These are phyloP conservation scores for Panopea generosa DNA, from an alignment of 2,888 invertebrate species.

Conservation along the genomic window DNA sequence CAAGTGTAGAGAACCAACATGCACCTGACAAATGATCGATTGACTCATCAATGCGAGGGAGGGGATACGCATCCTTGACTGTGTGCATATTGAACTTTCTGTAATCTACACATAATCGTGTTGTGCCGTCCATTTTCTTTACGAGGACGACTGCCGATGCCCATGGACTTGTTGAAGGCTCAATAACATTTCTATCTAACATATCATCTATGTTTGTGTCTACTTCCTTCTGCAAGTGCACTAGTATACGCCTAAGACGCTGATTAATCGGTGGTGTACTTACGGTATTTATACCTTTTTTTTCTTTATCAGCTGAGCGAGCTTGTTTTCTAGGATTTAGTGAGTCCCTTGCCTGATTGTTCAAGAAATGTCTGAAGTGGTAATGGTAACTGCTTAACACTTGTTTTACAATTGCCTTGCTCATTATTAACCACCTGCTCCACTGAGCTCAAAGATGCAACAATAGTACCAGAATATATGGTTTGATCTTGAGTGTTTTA, in stretches of 20 bases:
- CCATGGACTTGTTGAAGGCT: slow-evolving; percentile 22
- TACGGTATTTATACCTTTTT: neutral
- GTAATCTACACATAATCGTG: slow-evolving; percentile 43
- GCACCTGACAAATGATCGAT: slow-evolving; percentile 27
- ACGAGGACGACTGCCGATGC: slow-evolving; percentile 34
- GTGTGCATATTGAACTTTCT: slow-evolving; percentile 26
- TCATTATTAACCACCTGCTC: too few species aligned
- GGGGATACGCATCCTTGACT: slow-evolving; percentile 20
- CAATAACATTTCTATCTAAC: neutral
- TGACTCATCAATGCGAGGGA: slow-evolving; percentile 42
- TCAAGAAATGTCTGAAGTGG: too few species aligned
- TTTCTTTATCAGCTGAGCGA: slow-evolving; percentile 12
- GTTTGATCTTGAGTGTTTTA: slow-evolving; percentile 10
- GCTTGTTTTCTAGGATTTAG: too few species aligned
- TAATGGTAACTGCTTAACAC: too few species aligned
- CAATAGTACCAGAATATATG: neutral
- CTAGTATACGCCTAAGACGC: neutral
- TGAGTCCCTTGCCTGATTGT: too few species aligned
- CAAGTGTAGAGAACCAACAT: slow-evolving; percentile 37
- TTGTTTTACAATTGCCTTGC: too few species aligned
- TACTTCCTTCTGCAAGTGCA: neutral
- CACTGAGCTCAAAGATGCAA: neutral
- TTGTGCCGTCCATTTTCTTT: slow-evolving; percentile 25
- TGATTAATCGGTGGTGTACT: neutral
- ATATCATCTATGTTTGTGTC: neutral